A percentile compares a stretch with the other conserved stretches of the same genome.
Evolutionary conservation across 30 jellyfish, hydroid and myxozoan species (phyloP).

Genomic region (Clytia hemisphaerica): DNA sequence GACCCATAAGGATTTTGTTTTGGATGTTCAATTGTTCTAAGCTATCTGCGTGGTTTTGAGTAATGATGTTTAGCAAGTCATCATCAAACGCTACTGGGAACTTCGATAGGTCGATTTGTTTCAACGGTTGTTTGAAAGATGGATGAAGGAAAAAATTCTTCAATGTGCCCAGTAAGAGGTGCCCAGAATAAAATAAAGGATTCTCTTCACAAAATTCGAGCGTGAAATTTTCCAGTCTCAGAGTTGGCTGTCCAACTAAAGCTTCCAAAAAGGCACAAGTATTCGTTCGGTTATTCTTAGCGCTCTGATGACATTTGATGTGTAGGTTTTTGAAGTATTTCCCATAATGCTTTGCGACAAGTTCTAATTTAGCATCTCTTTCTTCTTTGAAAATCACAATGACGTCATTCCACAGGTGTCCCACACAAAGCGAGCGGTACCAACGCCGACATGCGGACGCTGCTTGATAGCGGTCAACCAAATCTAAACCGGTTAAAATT

Average conservation of each 20-base stretch:
- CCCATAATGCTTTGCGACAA: constrained; percentile 19
- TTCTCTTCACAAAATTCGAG: constrained; percentile 28
- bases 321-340: neutral
- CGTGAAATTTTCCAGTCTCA: constrained; percentile 3
- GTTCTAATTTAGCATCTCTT: neutral
- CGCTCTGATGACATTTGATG: constrained; percentile 16
- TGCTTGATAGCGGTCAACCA: constrained; percentile 11
- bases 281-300: neutral
- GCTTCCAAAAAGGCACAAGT: constrained; percentile 4
- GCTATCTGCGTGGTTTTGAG: constrained; percentile 5
- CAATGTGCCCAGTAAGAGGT: constrained; percentile 7
- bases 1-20: constrained; percentile 33
- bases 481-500: neutral
- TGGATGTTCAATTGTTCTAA: constrained; percentile 19
- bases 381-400: neutral
- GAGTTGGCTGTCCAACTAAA: neutral
- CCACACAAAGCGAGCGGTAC: neutral
- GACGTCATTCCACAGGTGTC: constrained; percentile 11
- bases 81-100: constrained; percentile 39
- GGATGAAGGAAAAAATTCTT: constrained; percentile 9
- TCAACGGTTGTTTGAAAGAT: neutral
- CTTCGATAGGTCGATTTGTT: constrained; percentile 33
- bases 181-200: constrained; percentile 45
- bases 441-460: constrained; percentile 10
- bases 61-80: constrained; percentile 1